Base-by-base conservation (phyloP, 2,113 vertebrate genomes). In the Octodon degus region DNA sequence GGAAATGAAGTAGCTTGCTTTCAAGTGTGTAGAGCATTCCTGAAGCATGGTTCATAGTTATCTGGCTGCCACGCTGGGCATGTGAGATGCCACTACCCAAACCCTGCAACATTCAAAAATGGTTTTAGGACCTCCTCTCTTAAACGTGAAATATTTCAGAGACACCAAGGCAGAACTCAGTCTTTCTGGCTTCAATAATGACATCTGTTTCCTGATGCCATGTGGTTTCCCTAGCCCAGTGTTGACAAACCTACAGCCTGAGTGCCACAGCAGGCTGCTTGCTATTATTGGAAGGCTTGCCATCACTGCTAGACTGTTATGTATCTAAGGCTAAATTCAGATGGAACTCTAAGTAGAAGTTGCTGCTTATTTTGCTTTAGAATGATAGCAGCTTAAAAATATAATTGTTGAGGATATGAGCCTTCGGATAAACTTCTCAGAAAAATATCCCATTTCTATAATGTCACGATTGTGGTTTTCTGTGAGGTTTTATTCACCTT, bases 401-500 rank as follows among this genome's bases (percentile, higher is more conserved):
- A 77, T 14, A 97, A 87, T 32, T 32, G 63, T 85, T 76, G 24
- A 76, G 63, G 32, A 77, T 62, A 87, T 83, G 62, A 95, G 47
- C 74, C 62, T 89, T 91, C 2, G 93, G 67, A 96, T 30, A 2
- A 13, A 63, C 30, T 67, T 63, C 32, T 91, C 67, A 58, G 62
- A 96, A 97, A 97, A 98, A 86, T 20, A 95, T 67, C 27, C 50
- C 7, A 87, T 68, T 97, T 87, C 82, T 95, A 1, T 88, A 96
- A 97, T 34, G 76, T 40, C 47, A 37, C 74, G 79, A 43, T 94
- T 37, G 86, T 2, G 6, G 1, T 83, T 83, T 80, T 87, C 22
- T 50, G 53, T 58, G 12, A 32, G 88, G 95, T 19, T 94, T 50
- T 82, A 89, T 87, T n/a, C n/a, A 58, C 5, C 40, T 86, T 7